Conservation (phyloP, 1,140 invertebrate genomes). For the Trichonephila inaurata region DNA sequence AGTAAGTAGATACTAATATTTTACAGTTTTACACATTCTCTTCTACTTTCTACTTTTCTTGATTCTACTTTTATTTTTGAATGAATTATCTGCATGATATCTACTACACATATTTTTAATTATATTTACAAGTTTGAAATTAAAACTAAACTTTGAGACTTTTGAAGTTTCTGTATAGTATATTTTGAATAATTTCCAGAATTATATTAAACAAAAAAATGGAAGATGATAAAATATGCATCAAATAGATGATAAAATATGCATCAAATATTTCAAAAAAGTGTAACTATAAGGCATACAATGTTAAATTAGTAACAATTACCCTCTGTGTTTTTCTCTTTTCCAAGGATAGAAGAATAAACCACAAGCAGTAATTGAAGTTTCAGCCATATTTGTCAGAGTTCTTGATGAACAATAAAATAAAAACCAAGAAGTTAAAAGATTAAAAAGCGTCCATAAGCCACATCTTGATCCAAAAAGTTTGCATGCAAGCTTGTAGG, state of each 20-base stretch:
- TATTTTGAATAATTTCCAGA: no score
- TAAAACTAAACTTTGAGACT: no score
- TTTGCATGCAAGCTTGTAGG: conserved; percentile 80
- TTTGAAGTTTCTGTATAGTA: no score
- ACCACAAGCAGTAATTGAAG: conserved; percentile 88
- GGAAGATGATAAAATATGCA: neutral
- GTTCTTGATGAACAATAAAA: conserved; percentile 93
- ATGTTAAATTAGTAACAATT: neutral
- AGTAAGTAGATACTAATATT: no score
- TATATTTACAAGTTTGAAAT: no score
- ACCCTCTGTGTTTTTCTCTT: neutral
- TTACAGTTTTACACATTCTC: no score
- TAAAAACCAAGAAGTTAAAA: conserved; percentile 90
- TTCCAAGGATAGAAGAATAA: conserved; percentile 91
- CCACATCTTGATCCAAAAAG: conserved; percentile 79
- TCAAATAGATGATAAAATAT: neutral
- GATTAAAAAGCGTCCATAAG: conserved; percentile 80
- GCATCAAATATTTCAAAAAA: neutral
- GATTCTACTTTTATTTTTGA: no score
- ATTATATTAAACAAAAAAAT: no score
- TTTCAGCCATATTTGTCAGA: conserved; percentile 91
- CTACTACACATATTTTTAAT: no score
- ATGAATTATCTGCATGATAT: no score
- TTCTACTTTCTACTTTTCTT: no score
- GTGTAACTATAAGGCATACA: neutral